A percentile compares a stretch with the other conserved stretches of the same genome.
These are phyloP conservation scores for Ondatra zibethicus DNA, from an alignment of 2,113 vertebrate genomes.

Conservation along the genomic window DNA sequence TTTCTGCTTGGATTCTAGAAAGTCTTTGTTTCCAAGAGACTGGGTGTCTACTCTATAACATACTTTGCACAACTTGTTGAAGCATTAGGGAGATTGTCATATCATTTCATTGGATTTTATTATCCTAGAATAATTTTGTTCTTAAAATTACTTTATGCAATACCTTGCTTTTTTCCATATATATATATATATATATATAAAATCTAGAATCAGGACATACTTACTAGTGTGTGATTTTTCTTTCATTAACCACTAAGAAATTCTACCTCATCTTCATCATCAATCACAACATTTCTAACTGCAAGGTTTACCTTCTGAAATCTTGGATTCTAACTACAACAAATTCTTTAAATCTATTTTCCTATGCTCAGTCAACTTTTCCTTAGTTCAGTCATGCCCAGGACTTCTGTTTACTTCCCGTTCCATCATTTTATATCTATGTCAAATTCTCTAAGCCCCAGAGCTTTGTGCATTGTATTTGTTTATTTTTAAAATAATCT, in stretches of 20 bases:
- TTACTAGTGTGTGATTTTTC: background rate
- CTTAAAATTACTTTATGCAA: background rate
- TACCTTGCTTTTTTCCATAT: background rate
- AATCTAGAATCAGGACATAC: background rate
- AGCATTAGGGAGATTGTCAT: background rate
- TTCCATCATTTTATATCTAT: no score
- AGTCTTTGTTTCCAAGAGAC: accelerated
- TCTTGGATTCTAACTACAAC: background rate
- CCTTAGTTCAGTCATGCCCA: background rate
- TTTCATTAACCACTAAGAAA: background rate
- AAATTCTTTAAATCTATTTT: background rate
- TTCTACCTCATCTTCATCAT: background rate
- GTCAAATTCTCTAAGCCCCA: background rate
- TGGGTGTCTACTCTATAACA: background rate
- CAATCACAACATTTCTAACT: background rate
- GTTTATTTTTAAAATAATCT: background rate
- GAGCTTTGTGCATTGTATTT: background rate
- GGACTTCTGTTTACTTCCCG: background rate
- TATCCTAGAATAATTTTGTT: background rate
- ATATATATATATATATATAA: background rate
- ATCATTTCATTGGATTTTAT: background rate
- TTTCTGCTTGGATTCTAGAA: background rate
- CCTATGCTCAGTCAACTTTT: background rate
- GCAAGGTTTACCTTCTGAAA: background rate
- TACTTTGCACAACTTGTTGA: background rate